These are phyloP conservation scores for Stenopsyche tienmushanensis DNA, from an alignment of 1,140 invertebrate species.

Conservation along the genomic window DNA sequence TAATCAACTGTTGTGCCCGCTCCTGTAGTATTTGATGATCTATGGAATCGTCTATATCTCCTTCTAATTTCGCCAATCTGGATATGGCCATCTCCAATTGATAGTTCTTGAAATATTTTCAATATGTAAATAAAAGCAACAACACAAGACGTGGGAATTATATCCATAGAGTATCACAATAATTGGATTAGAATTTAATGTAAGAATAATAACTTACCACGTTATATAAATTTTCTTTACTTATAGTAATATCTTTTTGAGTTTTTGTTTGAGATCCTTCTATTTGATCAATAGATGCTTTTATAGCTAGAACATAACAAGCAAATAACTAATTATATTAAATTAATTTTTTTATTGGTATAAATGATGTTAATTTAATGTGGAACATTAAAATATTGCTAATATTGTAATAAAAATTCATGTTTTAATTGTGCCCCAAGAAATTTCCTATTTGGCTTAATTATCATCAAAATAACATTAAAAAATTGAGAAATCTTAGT, in stretches of 20 bases:
- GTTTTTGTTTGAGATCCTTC: conserved; percentile 48
- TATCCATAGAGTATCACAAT: too few species aligned
- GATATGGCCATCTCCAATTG: conserved; percentile 6
- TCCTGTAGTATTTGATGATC: conserved; percentile 19
- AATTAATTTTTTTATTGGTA: too few species aligned
- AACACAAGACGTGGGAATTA: too few species aligned
- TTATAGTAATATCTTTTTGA: conserved; percentile 46
- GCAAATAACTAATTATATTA: conserved; percentile 2
- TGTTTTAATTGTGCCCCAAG: too few species aligned
- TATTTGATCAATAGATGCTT: conserved; percentile 50
- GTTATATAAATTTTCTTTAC: conserved; percentile 51
- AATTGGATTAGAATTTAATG: not conserved
- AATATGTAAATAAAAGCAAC: not conserved
- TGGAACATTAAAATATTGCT: too few species aligned
- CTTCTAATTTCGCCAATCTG: conserved; percentile 22
- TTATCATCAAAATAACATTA: too few species aligned
- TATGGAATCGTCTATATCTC: conserved; percentile 16
- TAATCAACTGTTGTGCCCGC: conserved; percentile 16
- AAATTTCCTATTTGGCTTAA: too few species aligned
- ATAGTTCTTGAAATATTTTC: conserved; percentile 4
- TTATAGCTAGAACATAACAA: conserved; percentile 47
- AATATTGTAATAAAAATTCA: too few species aligned
- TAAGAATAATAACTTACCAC: conserved; percentile 45
- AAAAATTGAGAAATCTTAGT: too few species aligned
- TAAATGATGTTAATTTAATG: too few species aligned